These are phyloP conservation scores for Scaptomyza parva DNA, from an alignment of 2,888 invertebrate species.

Conservation along the genomic window DNA sequence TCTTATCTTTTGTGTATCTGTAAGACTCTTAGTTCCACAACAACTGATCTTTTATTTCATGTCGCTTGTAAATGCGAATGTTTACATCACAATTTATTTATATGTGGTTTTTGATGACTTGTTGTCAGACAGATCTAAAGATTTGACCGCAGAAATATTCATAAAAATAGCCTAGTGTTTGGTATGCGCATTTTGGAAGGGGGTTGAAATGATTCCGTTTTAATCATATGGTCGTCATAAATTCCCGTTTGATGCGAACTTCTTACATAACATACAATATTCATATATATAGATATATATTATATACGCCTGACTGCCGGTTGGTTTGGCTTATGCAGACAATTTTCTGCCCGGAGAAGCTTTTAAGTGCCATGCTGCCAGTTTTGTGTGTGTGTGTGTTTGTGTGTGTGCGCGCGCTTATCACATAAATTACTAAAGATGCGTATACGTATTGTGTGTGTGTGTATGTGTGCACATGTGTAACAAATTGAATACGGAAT, in stretches of 20 bases:
- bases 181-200: slow-evolving; percentile 4
- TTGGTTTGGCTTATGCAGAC: slow-evolving; percentile 19
- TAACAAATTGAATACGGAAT: slow-evolving; percentile 11
- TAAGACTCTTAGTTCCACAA: no score
- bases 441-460: slow-evolving; percentile 7
- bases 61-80: slow-evolving; percentile 10
- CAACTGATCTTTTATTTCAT: slow-evolving; percentile 7
- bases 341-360: slow-evolving; percentile 11
- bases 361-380: slow-evolving; percentile 37
- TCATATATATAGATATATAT: not conserved
- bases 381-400: not conserved
- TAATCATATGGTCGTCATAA: slow-evolving; percentile 58
- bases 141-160: slow-evolving; percentile 21
- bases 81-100: not conserved
- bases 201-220: slow-evolving; percentile 25
- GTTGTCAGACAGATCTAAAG: slow-evolving; percentile 8
- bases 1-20: no score
- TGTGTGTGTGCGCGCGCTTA: slow-evolving; percentile 39
- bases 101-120: not conserved
- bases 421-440: slow-evolving; percentile 56
- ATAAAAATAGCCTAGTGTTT: slow-evolving; percentile 39
- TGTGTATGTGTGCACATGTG: slow-evolving; percentile 4
- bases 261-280: slow-evolving; percentile 57
- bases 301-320: slow-evolving; percentile 12
- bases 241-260: slow-evolving; percentile 60